Conservation (phyloP, 2,113 vertebrate genomes). For the Eclectus roratus region DNA sequence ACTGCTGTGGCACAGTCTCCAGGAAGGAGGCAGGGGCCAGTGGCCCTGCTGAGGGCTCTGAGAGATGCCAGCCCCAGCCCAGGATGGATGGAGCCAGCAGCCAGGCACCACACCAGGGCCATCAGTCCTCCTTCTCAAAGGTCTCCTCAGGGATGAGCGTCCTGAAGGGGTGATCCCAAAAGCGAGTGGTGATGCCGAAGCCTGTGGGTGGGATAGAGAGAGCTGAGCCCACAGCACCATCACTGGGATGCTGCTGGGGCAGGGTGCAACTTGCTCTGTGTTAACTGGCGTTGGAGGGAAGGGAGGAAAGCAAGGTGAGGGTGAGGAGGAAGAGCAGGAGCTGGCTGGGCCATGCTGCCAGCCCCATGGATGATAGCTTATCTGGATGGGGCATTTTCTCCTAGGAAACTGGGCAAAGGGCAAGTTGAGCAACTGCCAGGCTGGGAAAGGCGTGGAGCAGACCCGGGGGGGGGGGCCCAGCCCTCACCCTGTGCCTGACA, state of each 20-base stretch:
- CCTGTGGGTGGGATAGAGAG: slow-evolving; percentile 70
- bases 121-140: slow-evolving; percentile 73
- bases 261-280: neutral
- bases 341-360: neutral
- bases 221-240: accelerated
- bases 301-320: neutral
- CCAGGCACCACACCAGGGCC: neutral
- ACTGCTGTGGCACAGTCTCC: neutral
- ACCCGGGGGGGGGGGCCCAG: too few species aligned
- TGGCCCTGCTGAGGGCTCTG: neutral
- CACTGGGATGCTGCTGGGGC: accelerated
- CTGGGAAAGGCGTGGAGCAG: too few species aligned
- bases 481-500: neutral
- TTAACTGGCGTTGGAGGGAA: neutral
- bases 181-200: slow-evolving; percentile 89
- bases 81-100: accelerated
- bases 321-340: neutral
- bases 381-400: neutral
- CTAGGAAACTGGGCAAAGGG: slow-evolving; percentile 51
- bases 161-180: slow-evolving; percentile 91
- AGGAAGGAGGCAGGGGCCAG: neutral
- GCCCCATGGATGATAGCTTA: neutral
- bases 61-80: neutral
- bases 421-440: neutral
- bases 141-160: slow-evolving; percentile 89